Evolutionary conservation across 2,888 invertebrate species (phyloP), one percentile per base, ranked within the genome.

Genomic region (Tenthredo livida): DNA sequence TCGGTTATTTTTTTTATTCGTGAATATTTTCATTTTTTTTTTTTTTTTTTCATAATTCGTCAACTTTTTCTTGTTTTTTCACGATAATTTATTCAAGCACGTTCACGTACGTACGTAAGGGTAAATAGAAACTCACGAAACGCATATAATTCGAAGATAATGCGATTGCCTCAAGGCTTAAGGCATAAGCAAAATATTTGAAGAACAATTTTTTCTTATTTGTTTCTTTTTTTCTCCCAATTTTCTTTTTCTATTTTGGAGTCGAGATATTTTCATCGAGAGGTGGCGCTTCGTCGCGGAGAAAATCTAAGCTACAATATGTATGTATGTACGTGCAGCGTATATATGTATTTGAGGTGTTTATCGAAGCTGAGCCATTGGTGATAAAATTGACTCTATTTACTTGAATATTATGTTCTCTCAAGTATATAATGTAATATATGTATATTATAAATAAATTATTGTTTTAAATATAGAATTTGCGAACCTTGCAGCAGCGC

Each of bases 201-300:
- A 9, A 65, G 29, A 12, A 65, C 12, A 65, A 29, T 25, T 33
- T 29, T 33, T 29, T 2, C n/a, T n/a, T n/a, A n/a, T n/a, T n/a
- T n/a, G n/a, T n/a, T n/a, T n/a, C n/a, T n/a, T n/a, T n/a, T n/a
- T n/a, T n/a, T n/a, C n/a, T n/a, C n/a, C n/a, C n/a, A n/a, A n/a
- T n/a, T n/a, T n/a, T n/a, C n/a, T 25, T 29, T 67, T 25, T 25
- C 3, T 25, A 25, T 61, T 25, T 61, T 25, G 0, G 2, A 5
- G 25, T 25, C 25, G 12, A 61, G 10, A 54, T 70, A 37, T 70
- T 37, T 33, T 33, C 5, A 70, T 73, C 72, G 72, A 43, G n/a
- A 73, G 21, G 72, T 73, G 72, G 72, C 72, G 72, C 72, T n/a
- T n/a, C 43, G 72, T 25, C 21, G 37, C 72, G 72, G 72, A 1